Evolutionary conservation across 1,140 invertebrate genomes (phyloP), one percentile per base, ranked within the genome.

Genomic region (Proctacanthus coquilletti): DNA sequence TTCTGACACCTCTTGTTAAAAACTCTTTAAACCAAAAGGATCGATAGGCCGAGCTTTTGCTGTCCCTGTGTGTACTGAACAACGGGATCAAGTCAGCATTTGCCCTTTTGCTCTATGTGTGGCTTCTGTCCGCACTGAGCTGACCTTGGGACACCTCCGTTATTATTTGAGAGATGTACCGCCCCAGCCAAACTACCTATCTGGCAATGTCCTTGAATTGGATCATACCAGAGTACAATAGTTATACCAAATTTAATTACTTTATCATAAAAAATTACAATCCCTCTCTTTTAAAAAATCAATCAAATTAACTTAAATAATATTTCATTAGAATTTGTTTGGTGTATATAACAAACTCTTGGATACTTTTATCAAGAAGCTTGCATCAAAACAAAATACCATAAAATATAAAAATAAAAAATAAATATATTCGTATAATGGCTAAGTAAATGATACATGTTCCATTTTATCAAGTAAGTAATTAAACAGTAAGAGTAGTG

Each of bases 51-150:
- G 65, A 68, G 70, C 74, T 80, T 80, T 80, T 74, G 65, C 70
- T 69, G 73, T 78, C 69, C 56, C 63, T 68, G 64, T 70, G 61
- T 64, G 56, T 66, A 69, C 65, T 69, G 64, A 66, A 67, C 57
- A 68, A 65, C 61, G 55, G 56, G 59, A 76, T 78, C 74, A 77
- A 77, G 71, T 65, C 62, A 74, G 72, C 77, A 69, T 82, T 82
- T 81, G 69, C 76, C 75, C 74, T 80, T 83, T 80, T 81, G 69
- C 70, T 81, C 75, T 68, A 80, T 71, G 69, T 67, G 74, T 78
- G 77, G 70, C 82, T 83, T 84, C 79, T 72, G 77, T 79, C 69
- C 77, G 77, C 73, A 64, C 71, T 79, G 77, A 82, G 77, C 76
- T 74, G 64, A 64, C 74, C 78, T 80, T 81, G 71, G 77, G 77